Evolutionary conservation across 2,797 vertebrate genomes (phyloP), one percentile per base, ranked within the genome.

Genomic region (Pitangus sulphuratus): DNA sequence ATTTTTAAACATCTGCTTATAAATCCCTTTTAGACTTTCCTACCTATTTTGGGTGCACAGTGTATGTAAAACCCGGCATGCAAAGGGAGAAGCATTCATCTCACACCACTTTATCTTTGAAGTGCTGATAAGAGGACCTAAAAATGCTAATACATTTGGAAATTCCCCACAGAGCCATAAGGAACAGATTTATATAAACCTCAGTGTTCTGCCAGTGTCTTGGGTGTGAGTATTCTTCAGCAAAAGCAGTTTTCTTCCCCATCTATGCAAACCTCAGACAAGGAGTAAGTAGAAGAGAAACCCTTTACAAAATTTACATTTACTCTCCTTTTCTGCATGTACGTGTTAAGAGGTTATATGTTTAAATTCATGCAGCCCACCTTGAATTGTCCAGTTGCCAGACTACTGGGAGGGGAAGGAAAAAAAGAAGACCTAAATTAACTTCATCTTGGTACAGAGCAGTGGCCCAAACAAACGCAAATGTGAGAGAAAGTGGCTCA

Each of bases 161-260:
- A 93, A 92, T 91, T 96, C 97, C 97, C 97, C 15, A 48, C 88
- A 87, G 96, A 97, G 93, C 75, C 87, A 44, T 83, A 92, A 96
- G 74, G 94, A 96, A 91, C 80, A 91, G 97, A 94, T 97, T 96
- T 92, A 80, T 97, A 90, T 77, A 95, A 97, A 97, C 70, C 81
- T 96, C 87, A 78, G 91, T 90, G 83, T 95, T 97, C 93, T 89
- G 51, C 50, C 84, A 53, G 75, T 24, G 80, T 79, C 93, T 90
- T 1, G 3, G 56, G 85, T 70, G 78, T 64, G 80, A 82, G 60
- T 57, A 37, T 86, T 87, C 94, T 80, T 85, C 51, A 85, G 74
- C 70, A 84, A 90, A 90, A 8, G 57, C 82, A 61, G n/a, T 17
- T n/a, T 80, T 90, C 91, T 33, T 45, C 31, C 21, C 89, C 74